A percentile compares a stretch with the other conserved stretches of the same genome.
Evolutionary conservation across 2,797 vertebrate genomes (phyloP).

Genomic region (Moxostoma hubbsi): DNA sequence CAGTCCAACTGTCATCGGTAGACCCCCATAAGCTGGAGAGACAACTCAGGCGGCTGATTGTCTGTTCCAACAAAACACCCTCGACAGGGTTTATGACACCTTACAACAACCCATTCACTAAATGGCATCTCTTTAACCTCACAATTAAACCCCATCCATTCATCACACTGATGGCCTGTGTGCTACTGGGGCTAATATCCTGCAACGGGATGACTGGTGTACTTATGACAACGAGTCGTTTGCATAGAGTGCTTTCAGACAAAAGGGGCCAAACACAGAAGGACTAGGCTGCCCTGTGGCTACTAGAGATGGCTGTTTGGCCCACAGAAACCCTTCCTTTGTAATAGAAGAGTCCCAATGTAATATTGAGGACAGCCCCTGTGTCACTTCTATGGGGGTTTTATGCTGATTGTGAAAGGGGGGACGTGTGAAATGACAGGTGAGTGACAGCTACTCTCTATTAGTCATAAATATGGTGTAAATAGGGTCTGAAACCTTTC

Average conservation of each 20-base stretch:
- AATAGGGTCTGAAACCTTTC: not conserved
- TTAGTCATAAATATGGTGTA: slow-evolving; percentile 66
- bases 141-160: slow-evolving; percentile 27
- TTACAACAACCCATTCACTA: slow-evolving; percentile 14
- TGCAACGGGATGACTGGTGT: slow-evolving; percentile 58
- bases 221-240: slow-evolving; percentile 74
- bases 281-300: slow-evolving; percentile 34
- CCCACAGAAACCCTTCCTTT: slow-evolving; percentile 46
- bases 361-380: slow-evolving; percentile 18
- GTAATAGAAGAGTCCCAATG: slow-evolving; percentile 46
- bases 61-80: slow-evolving; percentile 15
- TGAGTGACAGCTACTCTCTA: slow-evolving; percentile 71
- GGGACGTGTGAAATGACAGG: slow-evolving; percentile 63
- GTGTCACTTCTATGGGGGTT: not conserved
- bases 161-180: slow-evolving; percentile 9
- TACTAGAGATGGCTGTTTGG: slow-evolving; percentile 1
- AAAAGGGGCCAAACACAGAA: slow-evolving; percentile 59
- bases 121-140: slow-evolving; percentile 22
- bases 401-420: slow-evolving; percentile 40
- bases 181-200: slow-evolving; percentile 33
- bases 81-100: slow-evolving; percentile 18
- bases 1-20: not conserved
- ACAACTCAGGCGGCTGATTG: not conserved
- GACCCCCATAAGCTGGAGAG: not conserved
- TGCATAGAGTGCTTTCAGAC: slow-evolving; percentile 65